Conservation (phyloP, 2,113 vertebrate species). For the Tamias sibiricus region DNA sequence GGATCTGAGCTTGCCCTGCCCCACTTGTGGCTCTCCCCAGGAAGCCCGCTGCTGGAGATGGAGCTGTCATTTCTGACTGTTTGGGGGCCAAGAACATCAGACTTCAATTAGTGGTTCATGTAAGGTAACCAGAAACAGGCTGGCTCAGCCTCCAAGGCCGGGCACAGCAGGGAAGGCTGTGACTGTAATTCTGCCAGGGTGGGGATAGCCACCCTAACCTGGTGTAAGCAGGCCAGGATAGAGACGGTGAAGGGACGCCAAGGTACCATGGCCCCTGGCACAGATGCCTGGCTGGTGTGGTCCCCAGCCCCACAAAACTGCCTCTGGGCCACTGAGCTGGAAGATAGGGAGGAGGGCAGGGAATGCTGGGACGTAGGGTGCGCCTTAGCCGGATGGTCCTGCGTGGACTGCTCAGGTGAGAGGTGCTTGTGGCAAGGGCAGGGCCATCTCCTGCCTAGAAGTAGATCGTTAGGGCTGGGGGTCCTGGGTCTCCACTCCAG, state of each 20-base stretch:
- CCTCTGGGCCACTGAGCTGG: not conserved
- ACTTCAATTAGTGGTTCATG: constrained; percentile 86
- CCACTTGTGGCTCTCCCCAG: constrained; percentile 59
- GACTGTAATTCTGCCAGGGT: not conserved
- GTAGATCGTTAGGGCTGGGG: not conserved
- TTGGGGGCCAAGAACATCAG: constrained; percentile 85
- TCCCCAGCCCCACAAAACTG: no score
- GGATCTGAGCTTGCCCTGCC: constrained; percentile 65
- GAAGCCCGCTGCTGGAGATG: constrained; percentile 80
- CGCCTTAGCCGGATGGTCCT: not conserved
- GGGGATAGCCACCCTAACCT: constrained; percentile 37
- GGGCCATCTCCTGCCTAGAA: not conserved
- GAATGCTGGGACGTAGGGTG: no score
- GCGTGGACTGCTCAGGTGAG: not conserved
- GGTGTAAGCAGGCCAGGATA: constrained; percentile 64
- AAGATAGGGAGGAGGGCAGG: not conserved
- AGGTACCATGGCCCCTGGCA: not conserved
- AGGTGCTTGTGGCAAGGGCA: fast-evolving
- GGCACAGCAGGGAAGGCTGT: constrained; percentile 68
- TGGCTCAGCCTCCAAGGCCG: constrained; percentile 73
- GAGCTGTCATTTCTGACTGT: constrained; percentile 84
- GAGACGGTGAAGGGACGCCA: constrained; percentile 17
- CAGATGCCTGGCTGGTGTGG: not conserved
- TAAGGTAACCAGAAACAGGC: constrained; percentile 85
- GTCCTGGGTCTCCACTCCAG: not conserved